These are phyloP conservation scores for Melieria crassipennis DNA, from an alignment of 2,888 invertebrate species.

Conservation along the genomic window DNA sequence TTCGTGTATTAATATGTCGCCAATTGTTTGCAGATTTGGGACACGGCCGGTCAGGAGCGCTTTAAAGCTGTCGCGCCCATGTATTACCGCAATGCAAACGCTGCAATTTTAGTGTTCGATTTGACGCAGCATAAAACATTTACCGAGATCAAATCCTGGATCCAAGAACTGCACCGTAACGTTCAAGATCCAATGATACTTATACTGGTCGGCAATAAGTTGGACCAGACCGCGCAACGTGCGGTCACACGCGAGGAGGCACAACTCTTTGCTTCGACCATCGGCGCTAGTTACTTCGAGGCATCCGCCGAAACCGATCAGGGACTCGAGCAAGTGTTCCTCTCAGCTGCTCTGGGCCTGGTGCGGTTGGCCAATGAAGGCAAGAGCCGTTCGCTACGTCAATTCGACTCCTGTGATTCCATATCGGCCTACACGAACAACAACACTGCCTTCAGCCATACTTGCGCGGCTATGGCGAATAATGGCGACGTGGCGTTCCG, in stretches of 20 bases:
- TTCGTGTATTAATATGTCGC: background rate
- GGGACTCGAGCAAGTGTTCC: slow-evolving; percentile 80
- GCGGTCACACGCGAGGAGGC: slow-evolving; percentile 77
- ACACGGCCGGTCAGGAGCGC: slow-evolving; percentile 65
- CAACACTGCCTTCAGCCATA: slow-evolving; percentile 55
- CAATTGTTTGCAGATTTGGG: slow-evolving; percentile 61
- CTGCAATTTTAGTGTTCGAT: slow-evolving; percentile 88
- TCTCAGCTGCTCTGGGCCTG: slow-evolving; percentile 73
- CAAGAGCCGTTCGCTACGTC: slow-evolving; percentile 69
- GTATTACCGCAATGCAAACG: slow-evolving; percentile 93
- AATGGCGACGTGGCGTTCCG: slow-evolving; percentile 53
- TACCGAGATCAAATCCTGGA: slow-evolving; percentile 85
- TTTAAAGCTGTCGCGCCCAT: slow-evolving; percentile 94
- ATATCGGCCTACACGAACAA: slow-evolving; percentile 59
- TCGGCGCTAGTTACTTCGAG: slow-evolving; percentile 87
- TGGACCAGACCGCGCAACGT: slow-evolving; percentile 75
- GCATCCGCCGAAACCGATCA: slow-evolving; percentile 83
- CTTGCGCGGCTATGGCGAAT: slow-evolving; percentile 49
- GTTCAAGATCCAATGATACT: slow-evolving; percentile 83
- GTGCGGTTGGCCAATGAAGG: slow-evolving; percentile 69
- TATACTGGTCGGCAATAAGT: slow-evolving; percentile 86
- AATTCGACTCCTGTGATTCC: slow-evolving; percentile 71
- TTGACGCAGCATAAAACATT: slow-evolving; percentile 81
- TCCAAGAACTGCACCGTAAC: slow-evolving; percentile 80
- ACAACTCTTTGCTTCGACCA: slow-evolving; percentile 77